These are phyloP conservation scores for Lutjanus campechanus DNA, from an alignment of 2,797 vertebrate species.

Conservation along the genomic window DNA sequence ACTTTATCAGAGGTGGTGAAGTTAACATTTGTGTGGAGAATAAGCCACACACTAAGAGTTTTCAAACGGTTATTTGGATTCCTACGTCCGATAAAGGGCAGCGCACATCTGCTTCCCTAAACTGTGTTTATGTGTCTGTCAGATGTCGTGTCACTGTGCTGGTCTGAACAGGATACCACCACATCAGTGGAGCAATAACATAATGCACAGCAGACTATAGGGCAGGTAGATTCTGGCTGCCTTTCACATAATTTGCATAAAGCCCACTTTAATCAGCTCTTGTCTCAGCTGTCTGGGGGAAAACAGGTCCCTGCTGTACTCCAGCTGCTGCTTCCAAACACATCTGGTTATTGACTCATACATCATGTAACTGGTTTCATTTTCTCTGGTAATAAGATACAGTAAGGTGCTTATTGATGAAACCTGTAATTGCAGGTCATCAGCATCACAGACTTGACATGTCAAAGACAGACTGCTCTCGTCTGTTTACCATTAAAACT, in stretches of 20 bases:
- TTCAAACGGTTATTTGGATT: background rate
- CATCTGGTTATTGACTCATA: constrained; percentile 4
- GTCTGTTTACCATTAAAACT: background rate
- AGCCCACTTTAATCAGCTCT: background rate
- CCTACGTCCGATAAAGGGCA: background rate
- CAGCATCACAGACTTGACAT: background rate
- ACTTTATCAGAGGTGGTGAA: background rate
- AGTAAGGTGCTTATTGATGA: too few species aligned
- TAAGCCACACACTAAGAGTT: background rate
- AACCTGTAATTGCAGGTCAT: background rate
- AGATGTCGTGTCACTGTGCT: background rate
- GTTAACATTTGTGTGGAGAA: background rate
- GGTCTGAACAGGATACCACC: background rate
- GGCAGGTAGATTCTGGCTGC: background rate
- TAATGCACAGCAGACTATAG: background rate
- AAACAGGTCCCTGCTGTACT: background rate
- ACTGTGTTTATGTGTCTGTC: background rate
- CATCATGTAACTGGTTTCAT: background rate
- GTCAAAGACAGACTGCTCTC: background rate
- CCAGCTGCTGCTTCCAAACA: background rate
- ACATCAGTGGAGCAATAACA: background rate
- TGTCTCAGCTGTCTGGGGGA: background rate
- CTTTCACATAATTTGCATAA: background rate
- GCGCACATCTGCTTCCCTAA: background rate
- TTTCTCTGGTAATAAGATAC: background rate